phyloP scores from a whole-genome alignment of 2,797 vertebrate species.

The Tragelaphus eurycerus region DNA sequence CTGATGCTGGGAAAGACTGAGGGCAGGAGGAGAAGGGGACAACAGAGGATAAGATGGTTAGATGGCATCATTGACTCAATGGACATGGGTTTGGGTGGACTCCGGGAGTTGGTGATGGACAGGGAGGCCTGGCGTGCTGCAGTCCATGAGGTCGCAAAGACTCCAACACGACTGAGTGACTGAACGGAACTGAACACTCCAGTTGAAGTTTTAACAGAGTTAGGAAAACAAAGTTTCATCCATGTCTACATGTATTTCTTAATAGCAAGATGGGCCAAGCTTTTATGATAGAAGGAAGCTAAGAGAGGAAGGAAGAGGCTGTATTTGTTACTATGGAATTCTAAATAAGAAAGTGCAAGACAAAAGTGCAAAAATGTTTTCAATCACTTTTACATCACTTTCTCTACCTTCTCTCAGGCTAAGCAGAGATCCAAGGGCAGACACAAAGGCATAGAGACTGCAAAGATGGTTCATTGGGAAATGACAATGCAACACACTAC shows the following conservation, averaged over 20 bases:
- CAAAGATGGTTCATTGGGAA: neutral
- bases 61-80: too few species aligned
- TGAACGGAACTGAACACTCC: too few species aligned
- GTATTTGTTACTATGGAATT: neutral
- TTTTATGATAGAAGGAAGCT: neutral
- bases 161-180: too few species aligned
- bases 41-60: too few species aligned
- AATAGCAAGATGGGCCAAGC: neutral
- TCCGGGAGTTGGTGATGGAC: too few species aligned
- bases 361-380: neutral
- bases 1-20: too few species aligned
- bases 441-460: neutral
- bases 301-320: neutral
- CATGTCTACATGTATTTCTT: neutral
- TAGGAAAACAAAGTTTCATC: neutral
- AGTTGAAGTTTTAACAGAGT: neutral
- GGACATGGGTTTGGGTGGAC: too few species aligned
- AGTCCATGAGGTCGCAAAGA: too few species aligned
- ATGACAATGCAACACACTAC: fast-evolving
- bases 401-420: neutral
- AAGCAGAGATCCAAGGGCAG: neutral
- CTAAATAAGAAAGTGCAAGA: neutral
- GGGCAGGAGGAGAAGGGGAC: too few species aligned
- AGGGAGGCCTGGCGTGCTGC: too few species aligned
- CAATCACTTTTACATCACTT: neutral